These are phyloP conservation scores for Chrysolophus pictus DNA, from an alignment of 2,797 vertebrate species.

Conservation along the genomic window DNA sequence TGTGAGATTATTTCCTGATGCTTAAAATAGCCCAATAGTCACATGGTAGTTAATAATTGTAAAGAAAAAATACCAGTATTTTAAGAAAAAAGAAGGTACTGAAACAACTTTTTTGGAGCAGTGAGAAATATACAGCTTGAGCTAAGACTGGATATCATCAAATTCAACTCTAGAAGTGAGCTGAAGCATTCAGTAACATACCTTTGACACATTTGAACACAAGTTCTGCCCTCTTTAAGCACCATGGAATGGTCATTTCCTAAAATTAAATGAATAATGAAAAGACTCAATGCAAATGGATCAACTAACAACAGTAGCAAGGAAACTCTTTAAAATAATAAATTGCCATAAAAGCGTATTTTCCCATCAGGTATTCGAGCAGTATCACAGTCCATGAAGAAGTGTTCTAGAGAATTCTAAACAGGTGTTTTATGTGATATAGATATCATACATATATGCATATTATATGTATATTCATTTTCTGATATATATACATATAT, in stretches of 20 bases:
- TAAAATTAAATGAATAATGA: constrained; percentile 62
- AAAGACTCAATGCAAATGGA: neutral
- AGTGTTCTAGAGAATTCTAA: neutral
- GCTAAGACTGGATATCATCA: neutral
- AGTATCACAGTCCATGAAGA: neutral
- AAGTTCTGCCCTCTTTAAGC: constrained; percentile 84
- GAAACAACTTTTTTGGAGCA: neutral
- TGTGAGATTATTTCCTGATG: neutral
- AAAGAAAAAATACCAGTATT: neutral
- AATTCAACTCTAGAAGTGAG: neutral
- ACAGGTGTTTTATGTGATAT: neutral
- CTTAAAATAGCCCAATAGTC: neutral
- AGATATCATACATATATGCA: too few species aligned
- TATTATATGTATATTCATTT: too few species aligned
- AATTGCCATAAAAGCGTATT: neutral
- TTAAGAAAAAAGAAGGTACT: neutral
- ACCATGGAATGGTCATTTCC: constrained; percentile 89
- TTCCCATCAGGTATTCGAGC: neutral
- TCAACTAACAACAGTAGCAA: neutral
- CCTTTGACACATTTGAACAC: constrained; percentile 99
- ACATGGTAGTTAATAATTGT: neutral
- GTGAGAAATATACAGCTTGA: neutral
- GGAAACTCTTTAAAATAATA: neutral
- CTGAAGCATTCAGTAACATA: constrained; percentile 43
- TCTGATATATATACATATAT: neutral